These are phyloP conservation scores for Pogonocherus hispidulus DNA, from an alignment of 2,888 invertebrate species.

Conservation along the genomic window DNA sequence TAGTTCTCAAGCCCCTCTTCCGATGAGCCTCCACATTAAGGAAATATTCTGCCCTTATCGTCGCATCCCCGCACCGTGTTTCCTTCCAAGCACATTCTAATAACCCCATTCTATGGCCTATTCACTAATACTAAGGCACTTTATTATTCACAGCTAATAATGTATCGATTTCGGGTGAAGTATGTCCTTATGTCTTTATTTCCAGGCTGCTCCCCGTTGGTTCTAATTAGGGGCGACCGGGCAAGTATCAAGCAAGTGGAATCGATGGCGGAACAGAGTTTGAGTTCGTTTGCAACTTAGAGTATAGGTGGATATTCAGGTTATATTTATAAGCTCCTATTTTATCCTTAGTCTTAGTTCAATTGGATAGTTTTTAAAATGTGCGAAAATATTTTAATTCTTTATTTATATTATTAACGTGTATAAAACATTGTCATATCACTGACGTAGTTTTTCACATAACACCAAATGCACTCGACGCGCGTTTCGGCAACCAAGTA, in stretches of 20 bases:
- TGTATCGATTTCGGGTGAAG: conserved; percentile 25
- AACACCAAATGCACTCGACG: no score
- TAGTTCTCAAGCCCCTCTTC: background rate
- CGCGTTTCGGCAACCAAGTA: no score
- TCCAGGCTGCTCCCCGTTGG: conserved; percentile 5
- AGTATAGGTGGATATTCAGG: no score
- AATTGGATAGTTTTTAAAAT: no score
- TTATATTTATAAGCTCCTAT: no score
- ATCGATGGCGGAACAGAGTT: background rate
- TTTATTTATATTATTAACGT: no score
- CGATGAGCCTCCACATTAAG: background rate
- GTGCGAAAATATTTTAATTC: no score
- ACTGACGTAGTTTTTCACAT: no score
- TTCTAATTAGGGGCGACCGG: conserved; percentile 9
- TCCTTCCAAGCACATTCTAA: conserved; percentile 8
- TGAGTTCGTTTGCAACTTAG: no score
- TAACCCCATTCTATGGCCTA: conserved; percentile 9
- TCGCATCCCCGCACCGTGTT: background rate
- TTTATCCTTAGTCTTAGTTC: no score
- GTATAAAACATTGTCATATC: no score
- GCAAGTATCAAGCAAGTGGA: background rate
- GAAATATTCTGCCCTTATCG: background rate
- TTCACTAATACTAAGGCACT: conserved; percentile 18
- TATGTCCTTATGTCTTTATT: conserved; percentile 24
- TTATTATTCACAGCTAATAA: conserved; percentile 28